Conservation (phyloP, 2,797 vertebrate genomes). For the Crocodylus rhombifer region DNA sequence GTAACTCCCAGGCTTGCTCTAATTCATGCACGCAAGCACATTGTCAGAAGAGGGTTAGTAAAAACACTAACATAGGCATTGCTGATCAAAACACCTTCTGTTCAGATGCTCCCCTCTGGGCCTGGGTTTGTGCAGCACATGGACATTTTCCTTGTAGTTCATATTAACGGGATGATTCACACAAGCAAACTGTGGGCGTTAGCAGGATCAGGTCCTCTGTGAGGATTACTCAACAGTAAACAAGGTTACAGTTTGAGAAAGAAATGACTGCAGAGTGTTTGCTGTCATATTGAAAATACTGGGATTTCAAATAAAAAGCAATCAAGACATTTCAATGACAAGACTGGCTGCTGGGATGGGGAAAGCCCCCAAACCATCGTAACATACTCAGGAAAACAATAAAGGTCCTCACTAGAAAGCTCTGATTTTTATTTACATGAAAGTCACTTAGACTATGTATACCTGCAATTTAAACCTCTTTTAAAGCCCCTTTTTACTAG, state of each 20-base stretch:
- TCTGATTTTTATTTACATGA: background rate
- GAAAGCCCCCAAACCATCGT: background rate
- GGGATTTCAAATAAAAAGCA: background rate
- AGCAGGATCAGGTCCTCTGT: background rate
- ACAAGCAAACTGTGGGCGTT: background rate
- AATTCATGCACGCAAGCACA: background rate
- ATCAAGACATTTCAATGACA: background rate
- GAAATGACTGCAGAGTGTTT: slow-evolving; percentile 6
- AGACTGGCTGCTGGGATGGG: background rate
- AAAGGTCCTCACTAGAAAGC: background rate
- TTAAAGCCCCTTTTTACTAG: background rate
- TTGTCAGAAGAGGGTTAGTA: background rate
- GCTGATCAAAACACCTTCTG: background rate
- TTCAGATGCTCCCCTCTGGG: background rate
- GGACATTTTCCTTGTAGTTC: background rate
- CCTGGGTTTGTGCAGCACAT: background rate
- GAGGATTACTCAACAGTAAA: background rate
- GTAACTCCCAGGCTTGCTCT: background rate
- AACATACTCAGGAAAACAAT: background rate
- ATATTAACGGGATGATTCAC: background rate
- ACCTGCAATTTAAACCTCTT: background rate
- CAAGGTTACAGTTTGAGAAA: background rate
- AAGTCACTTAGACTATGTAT: background rate
- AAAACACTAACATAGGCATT: background rate
- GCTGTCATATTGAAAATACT: background rate